Evolutionary conservation across 2,797 vertebrate species (phyloP).

Genomic region (Percopsis omiscomaycus): DNA sequence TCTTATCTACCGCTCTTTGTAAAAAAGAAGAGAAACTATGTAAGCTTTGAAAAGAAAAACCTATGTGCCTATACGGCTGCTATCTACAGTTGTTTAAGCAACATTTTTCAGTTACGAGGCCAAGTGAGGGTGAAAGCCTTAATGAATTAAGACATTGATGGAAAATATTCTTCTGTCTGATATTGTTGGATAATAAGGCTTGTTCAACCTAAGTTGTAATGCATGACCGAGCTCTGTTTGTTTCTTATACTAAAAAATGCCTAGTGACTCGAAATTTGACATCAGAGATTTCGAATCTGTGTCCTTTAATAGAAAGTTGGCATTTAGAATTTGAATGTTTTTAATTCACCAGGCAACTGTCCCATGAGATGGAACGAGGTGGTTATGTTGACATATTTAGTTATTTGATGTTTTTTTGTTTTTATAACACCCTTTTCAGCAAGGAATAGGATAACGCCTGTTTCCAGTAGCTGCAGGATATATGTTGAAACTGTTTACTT

Average conservation of each 20-base stretch:
- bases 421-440: background rate
- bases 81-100: conserved; percentile 44
- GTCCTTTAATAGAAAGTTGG: conserved; percentile 30
- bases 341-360: conserved; percentile 47
- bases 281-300: conserved; percentile 38
- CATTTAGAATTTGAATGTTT: conserved; percentile 31
- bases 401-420: background rate
- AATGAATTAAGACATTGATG: conserved; percentile 21
- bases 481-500: conserved; percentile 23
- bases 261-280: conserved; percentile 41
- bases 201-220: conserved; percentile 54
- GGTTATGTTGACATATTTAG: conserved; percentile 15
- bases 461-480: conserved; percentile 18
- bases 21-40: conserved; percentile 39
- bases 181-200: conserved; percentile 19
- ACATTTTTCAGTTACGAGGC: conserved; percentile 33
- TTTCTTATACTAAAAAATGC: conserved; percentile 48
- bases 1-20: conserved; percentile 31
- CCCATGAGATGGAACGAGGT: conserved; percentile 11
- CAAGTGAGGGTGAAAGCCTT: conserved; percentile 11
- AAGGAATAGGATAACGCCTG: background rate
- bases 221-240: conserved; percentile 54
- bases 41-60: conserved; percentile 66
- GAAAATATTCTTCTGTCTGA: conserved; percentile 3
- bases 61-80: conserved; percentile 68